These are phyloP conservation scores for Sterna hirundo DNA, from an alignment of 2,113 vertebrate genomes.

Conservation along the genomic window DNA sequence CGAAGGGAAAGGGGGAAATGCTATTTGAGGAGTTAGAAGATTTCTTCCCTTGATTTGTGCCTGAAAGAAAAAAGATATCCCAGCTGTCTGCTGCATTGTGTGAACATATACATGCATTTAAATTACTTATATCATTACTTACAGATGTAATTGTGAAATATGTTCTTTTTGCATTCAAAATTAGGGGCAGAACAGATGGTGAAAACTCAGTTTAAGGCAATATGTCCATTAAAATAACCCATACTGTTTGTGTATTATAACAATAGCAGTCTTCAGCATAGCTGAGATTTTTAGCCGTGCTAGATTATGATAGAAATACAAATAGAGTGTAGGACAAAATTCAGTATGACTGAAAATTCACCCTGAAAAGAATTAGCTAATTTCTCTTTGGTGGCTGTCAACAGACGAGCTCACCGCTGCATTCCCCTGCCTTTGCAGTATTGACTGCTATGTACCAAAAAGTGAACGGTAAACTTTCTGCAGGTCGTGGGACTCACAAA, in stretches of 20 bases:
- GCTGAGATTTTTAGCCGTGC: conserved; percentile 13
- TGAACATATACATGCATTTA: conserved; percentile 82
- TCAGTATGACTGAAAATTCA: background rate
- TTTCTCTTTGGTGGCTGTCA: background rate
- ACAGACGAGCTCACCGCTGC: background rate
- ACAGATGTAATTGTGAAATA: conserved; percentile 86
- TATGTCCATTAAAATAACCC: conserved; percentile 80
- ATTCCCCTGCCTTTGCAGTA: background rate
- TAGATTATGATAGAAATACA: conserved; percentile 44
- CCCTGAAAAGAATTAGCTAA: background rate
- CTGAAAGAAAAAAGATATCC: conserved; percentile 59
- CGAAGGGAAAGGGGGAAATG: background rate
- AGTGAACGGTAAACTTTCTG: background rate
- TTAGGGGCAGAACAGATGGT: conserved; percentile 79
- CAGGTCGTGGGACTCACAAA: background rate
- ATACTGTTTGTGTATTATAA: conserved; percentile 67
- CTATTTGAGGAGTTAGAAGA: conserved; percentile 36
- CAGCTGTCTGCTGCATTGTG: conserved; percentile 78
- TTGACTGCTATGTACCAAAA: background rate
- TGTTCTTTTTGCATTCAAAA: conserved; percentile 79
- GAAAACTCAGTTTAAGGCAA: conserved; percentile 77
- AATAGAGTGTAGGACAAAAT: background rate
- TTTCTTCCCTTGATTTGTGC: conserved; percentile 70
- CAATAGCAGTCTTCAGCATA: conserved; percentile 60
- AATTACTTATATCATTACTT: conserved; percentile 84